A percentile compares a stretch with the other conserved stretches of the same genome.
These are phyloP conservation scores for Sebastes kiyomatsui DNA, from an alignment of 2,797 vertebrate genomes.

Conservation along the genomic window DNA sequence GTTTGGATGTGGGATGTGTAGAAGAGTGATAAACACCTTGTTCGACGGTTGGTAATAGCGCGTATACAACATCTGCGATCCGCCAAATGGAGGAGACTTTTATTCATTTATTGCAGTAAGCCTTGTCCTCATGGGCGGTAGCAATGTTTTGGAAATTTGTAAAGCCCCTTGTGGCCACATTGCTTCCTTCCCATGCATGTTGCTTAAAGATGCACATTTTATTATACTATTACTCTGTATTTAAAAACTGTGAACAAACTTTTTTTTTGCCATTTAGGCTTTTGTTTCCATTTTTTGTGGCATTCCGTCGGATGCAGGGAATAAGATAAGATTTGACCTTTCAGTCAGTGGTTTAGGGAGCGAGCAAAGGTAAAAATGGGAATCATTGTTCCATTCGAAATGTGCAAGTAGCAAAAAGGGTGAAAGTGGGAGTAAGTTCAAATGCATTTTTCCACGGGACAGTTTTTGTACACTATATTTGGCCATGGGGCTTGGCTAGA, in stretches of 20 bases:
- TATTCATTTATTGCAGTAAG: not conserved
- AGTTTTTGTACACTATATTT: conserved; percentile 60
- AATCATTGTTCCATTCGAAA: conserved; percentile 14
- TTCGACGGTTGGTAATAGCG: not conserved
- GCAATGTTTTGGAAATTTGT: not conserved
- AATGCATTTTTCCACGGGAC: conserved; percentile 34
- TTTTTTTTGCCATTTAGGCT: not conserved
- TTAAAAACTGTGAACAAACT: not conserved
- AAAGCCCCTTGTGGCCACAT: not conserved
- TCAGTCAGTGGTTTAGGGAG: not conserved
- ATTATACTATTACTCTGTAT: not conserved
- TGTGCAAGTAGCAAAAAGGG: conserved; percentile 11
- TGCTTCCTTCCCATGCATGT: not conserved
- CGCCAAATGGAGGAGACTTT: not conserved
- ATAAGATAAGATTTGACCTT: not conserved
- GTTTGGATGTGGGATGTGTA: not conserved
- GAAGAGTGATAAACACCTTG: not conserved
- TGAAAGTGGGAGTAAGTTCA: conserved; percentile 6
- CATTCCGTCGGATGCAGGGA: not conserved
- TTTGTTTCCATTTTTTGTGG: not conserved
- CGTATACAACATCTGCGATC: not conserved
- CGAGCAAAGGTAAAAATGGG: not conserved
- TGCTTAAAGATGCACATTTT: not conserved
- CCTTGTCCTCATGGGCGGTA: not conserved
- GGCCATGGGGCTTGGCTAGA: conserved; percentile 46